Conservation (phyloP, 2,797 vertebrate genomes). For the Enteromius viviparus region DNA sequence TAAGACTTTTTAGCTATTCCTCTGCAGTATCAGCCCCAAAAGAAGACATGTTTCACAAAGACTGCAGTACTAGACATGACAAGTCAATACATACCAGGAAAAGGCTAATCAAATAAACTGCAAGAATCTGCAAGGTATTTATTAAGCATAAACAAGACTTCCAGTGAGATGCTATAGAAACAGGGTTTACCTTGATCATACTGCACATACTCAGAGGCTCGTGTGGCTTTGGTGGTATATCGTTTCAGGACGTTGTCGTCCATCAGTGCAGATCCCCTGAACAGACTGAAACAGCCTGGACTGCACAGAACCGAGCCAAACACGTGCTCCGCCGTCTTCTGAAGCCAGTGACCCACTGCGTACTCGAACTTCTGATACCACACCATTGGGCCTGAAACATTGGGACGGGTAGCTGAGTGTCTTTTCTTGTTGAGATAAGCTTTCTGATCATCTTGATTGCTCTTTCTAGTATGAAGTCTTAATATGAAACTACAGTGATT, state of each 20-base stretch:
- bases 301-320: slow-evolving; percentile 84
- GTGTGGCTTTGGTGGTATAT: slow-evolving; percentile 79
- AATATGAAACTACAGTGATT: neutral
- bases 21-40: neutral
- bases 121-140: neutral
- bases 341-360: slow-evolving; percentile 85
- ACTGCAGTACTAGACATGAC: neutral
- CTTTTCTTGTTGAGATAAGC: slow-evolving; percentile 1
- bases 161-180: neutral
- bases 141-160: neutral
- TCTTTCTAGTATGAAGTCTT: neutral
- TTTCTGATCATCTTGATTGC: neutral
- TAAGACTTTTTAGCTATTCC: neutral
- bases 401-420: neutral
- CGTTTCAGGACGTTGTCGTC: slow-evolving; percentile 82
- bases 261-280: slow-evolving; percentile 82
- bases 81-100: neutral
- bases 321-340: slow-evolving; percentile 85
- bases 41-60: neutral
- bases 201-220: slow-evolving; percentile 80
- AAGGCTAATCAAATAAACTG: neutral
- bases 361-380: slow-evolving; percentile 90
- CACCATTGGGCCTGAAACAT: slow-evolving; percentile 80
- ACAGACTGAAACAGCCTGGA: slow-evolving; percentile 84
- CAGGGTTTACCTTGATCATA: slow-evolving; percentile 80